Evolutionary conservation across 2,888 invertebrate genomes (phyloP), one percentile per base, ranked within the genome.

Genomic region (Zeuzera pyrina): DNA sequence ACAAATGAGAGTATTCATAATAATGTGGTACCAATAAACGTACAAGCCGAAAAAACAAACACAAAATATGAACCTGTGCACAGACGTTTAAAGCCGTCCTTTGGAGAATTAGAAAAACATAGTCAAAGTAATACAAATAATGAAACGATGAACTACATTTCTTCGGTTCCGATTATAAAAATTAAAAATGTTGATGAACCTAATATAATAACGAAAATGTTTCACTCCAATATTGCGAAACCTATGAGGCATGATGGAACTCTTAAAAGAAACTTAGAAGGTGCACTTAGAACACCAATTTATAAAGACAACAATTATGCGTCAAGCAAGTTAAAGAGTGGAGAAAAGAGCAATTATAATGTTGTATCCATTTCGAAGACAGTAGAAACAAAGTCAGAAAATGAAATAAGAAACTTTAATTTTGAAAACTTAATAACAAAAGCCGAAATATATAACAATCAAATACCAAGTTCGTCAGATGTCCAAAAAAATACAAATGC

Each of bases 381-480:
- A 25, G 35, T 41, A 15, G 67, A 70, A 29, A 42, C 49, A 8
- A 74, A 70, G 49, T 30, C 60, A 8, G 77, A 78, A 43, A 62
- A 49, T 31, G 84, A 83, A 35, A 58, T 67, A 12, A 60, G 71
- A 33, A 72, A 72, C 41, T 84, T 72, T 38, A 85, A 85, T 65
- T 85, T 83, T 51, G 85, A 85, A 54, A 83, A 72, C 47, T 49
- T 84, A 23, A 85, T 85, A 50, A 83, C 84, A 1, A 85, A 84
- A 57, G 68, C 73, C 25, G 84, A 85, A 71, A 85, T 85, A 45
- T 76, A 68, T 37, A 84, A 74, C 42, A 74, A 70, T 47, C 74
- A 76, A 54, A 72, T 83, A 33, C 68, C 65, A 34, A 77, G 67
- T 57, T 71, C 76, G 14, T 57, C 73, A 2, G 84, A 83, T 35